Percentiles rank a stretch among this genome's conserved stretches.
phyloP scores from a whole-genome alignment of 35 echinoderm and acorn worm genomes.

The Ophiothrix spiculata region DNA sequence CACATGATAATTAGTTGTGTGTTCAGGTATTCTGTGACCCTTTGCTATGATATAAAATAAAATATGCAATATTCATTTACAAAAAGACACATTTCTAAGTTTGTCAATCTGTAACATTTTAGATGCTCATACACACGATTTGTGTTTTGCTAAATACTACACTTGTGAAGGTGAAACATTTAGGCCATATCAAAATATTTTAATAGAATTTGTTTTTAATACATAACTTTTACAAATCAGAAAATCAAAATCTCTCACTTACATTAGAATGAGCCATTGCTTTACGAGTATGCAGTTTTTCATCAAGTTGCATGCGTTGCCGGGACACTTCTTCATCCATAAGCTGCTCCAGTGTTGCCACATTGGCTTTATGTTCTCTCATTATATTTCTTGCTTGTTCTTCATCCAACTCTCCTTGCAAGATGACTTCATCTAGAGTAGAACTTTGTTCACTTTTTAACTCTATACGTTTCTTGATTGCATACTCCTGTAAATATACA shows the following conservation, averaged over 20 bases:
- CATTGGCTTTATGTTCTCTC: conserved; percentile 62
- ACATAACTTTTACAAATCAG: too few species aligned
- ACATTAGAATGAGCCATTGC: conserved; percentile 72
- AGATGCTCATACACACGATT: too few species aligned
- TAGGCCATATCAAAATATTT: too few species aligned
- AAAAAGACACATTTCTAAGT: too few species aligned
- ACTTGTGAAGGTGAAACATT: too few species aligned
- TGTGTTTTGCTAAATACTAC: neutral
- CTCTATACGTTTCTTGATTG: conserved; percentile 77
- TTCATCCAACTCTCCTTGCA: conserved; percentile 71
- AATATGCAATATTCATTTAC: too few species aligned
- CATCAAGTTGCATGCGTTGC: conserved; percentile 82
- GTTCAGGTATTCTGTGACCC: too few species aligned
- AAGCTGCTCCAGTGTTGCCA: conserved; percentile 43
- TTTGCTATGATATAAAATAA: too few species aligned
- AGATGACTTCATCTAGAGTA: conserved; percentile 64
- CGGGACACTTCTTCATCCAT: conserved; percentile 92
- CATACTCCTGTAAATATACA: conserved; percentile 88
- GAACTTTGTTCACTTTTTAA: conserved; percentile 61
- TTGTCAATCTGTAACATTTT: too few species aligned
- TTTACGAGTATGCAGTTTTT: conserved; percentile 45
- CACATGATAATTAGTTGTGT: too few species aligned
- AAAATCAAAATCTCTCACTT: conserved; percentile 14
- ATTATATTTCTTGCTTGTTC: conserved; percentile 53
- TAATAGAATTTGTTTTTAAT: too few species aligned